A percentile compares a stretch with the other conserved stretches of the same genome.
Conservation (phyloP, 2,888 invertebrate genomes). For the Tiliacea aurago region DNA sequence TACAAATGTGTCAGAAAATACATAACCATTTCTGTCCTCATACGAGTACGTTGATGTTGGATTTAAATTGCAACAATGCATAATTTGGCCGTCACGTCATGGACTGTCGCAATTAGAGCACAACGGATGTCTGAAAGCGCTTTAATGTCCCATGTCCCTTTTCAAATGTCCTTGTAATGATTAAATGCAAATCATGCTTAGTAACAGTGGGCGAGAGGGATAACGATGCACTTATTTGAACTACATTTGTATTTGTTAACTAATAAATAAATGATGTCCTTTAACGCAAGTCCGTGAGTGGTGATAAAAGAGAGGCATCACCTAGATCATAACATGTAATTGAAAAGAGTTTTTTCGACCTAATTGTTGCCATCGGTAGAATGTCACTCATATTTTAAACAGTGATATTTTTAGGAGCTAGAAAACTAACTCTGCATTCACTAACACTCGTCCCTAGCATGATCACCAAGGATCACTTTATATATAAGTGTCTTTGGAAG, state of each 20-base stretch:
- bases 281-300: background rate
- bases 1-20: conserved; percentile 54
- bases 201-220: background rate
- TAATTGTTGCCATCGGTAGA: background rate
- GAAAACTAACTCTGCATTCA: background rate
- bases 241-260: background rate
- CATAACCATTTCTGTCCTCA: conserved; percentile 44
- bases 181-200: conserved; percentile 29
- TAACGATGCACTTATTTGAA: background rate
- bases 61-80: conserved; percentile 63
- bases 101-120: conserved; percentile 55
- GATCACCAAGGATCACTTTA: background rate
- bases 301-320: background rate
- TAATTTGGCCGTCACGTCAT: conserved; percentile 57
- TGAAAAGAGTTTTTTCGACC: background rate
- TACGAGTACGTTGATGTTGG: conserved; percentile 37
- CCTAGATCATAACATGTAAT: background rate
- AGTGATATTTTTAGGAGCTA: background rate
- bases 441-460: background rate
- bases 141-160: conserved; percentile 49
- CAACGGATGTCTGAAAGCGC: conserved; percentile 52
- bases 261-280: background rate
- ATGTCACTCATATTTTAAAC: background rate
- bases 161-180: conserved; percentile 26
- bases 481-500: background rate